A percentile compares a stretch with the other conserved stretches of the same genome.
These are phyloP conservation scores for Aphelocoma californica DNA, from an alignment of 2,797 vertebrate species.

Conservation along the genomic window DNA sequence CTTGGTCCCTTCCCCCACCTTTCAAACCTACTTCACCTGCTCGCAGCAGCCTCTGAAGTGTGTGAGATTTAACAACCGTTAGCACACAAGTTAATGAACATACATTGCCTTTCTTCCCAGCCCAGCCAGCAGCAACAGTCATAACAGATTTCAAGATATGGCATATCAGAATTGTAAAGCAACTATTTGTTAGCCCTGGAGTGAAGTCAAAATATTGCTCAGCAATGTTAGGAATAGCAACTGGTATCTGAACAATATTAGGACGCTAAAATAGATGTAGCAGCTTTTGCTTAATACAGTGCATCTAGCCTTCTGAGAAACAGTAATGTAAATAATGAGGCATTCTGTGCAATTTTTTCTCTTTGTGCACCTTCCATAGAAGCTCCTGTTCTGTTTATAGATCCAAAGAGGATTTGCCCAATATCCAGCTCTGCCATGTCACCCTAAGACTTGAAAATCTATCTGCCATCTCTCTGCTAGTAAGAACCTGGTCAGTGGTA, in stretches of 20 bases:
- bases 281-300: neutral
- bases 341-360: neutral
- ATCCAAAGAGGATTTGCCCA: neutral
- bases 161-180: conserved; percentile 20
- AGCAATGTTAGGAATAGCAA: conserved; percentile 32
- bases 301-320: neutral
- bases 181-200: conserved; percentile 23
- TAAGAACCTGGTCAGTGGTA: neutral
- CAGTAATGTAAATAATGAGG: neutral
- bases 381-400: neutral
- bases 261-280: neutral
- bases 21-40: neutral
- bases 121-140: neutral
- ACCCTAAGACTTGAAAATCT: neutral
- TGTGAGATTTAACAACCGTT: neutral
- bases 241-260: neutral
- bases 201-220: conserved; percentile 38
- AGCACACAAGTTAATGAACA: neutral
- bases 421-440: neutral
- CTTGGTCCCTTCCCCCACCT: neutral
- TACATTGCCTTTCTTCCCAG: neutral
- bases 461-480: neutral
- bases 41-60: neutral
- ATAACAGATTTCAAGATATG: conserved; percentile 14
- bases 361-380: neutral